Conservation (phyloP, 2,888 invertebrate genomes). For the Bembecia ichneumoniformis region DNA sequence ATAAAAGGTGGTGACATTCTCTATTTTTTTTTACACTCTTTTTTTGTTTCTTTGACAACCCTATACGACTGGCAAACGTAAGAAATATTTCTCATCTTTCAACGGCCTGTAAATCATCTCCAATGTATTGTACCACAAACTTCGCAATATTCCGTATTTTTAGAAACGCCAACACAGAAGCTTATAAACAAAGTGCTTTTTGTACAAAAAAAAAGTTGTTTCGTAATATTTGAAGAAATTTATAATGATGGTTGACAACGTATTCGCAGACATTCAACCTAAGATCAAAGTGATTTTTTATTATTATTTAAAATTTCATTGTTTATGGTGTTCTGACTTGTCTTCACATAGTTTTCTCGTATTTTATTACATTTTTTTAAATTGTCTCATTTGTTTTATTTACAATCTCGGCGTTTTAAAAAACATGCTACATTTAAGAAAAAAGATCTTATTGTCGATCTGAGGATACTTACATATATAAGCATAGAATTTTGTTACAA, state of each 20-base stretch:
- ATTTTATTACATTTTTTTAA: no score
- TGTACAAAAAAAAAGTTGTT: not conserved
- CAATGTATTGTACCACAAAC: not conserved
- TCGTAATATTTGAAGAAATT: not conserved
- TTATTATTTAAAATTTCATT: no score
- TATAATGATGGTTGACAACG: not conserved
- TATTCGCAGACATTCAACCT: not conserved
- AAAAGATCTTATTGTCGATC: no score
- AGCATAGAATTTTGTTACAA: no score
- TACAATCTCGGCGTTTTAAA: no score
- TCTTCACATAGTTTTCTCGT: no score
- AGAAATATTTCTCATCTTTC: conserved; percentile 5
- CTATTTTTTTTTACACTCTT: no score
- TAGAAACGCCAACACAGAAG: not conserved
- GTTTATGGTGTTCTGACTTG: no score
- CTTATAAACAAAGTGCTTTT: not conserved
- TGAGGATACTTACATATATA: no score
- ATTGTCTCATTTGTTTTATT: no score
- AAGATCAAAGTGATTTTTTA: not conserved
- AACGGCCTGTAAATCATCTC: conserved; percentile 16
- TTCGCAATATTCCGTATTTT: not conserved
- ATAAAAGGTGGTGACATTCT: no score
- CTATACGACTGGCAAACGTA: conserved; percentile 1
- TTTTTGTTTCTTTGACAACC: not conserved
- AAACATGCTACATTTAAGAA: no score